Evolutionary conservation across 2,113 vertebrate genomes (phyloP), one percentile per base, ranked within the genome.

Genomic region (Pelobates fuscus): DNA sequence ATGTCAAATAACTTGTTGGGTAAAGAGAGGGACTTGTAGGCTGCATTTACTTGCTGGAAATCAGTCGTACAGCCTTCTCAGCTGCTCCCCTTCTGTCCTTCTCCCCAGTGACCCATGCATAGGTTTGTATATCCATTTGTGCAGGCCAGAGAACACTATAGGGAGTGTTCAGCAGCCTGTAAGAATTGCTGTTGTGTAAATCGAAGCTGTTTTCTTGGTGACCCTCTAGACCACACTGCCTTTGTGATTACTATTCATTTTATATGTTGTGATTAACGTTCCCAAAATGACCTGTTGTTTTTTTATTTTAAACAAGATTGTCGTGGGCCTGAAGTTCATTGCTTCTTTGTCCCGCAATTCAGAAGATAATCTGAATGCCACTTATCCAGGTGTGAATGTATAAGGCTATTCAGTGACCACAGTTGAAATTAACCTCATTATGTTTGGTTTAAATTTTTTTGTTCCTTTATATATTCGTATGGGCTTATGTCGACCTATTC

Each of bases 311-410:
- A 78, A 23, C 84, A 74, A 2, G 10, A 59, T 41, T 18, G 26
- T n/a, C 17, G 58, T 63, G 58, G 59, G 43, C 17, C 18, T 72
- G 43, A n/a, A 32, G 60, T 52, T 72, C 25, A 62, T 61, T 30
- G 59, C 57, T 52, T 26, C 54, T 80, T 32, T 52, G 8, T 72
- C 25, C 44, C 60, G 49, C 77, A 8, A 4, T 18, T 49, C 44
- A 5, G 44, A 49, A 49, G 11, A 5, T 49, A 17, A 49, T 49
- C 44, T 49, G 12, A 49, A 49, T 85, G 79, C 80, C 78, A 79
- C 67, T 86, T 84, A 88, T 79, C 78, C 85, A 80, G 80, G 80
- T 82, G 75, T 85, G 86, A 91, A 89, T 89, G 84, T 89, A 71
- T 79, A 10, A 59, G 71, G 77, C 8, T 77, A 43, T 14, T 80